Evolutionary conservation across 2,113 vertebrate genomes (phyloP).

Genomic region (Protobothrops flavoviridis): DNA sequence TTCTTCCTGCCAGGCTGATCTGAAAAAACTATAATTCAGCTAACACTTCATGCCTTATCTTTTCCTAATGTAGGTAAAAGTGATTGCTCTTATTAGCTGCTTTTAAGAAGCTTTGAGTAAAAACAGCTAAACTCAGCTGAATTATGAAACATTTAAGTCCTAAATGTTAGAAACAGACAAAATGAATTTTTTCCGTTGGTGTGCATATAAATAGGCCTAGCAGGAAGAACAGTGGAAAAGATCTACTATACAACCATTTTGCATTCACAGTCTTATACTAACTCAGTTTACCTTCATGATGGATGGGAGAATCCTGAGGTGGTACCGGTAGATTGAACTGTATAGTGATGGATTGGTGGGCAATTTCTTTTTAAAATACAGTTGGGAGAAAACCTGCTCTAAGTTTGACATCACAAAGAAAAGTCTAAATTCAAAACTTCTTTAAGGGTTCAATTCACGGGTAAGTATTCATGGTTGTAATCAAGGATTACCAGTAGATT

Average conservation of each 20-base stretch:
- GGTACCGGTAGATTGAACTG: neutral
- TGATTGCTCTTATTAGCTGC: slow-evolving; percentile 19
- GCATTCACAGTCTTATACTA: neutral
- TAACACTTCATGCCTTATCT: slow-evolving; percentile 29
- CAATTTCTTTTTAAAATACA: neutral
- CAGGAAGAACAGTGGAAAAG: neutral
- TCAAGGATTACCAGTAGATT: no score
- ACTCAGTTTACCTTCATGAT: neutral
- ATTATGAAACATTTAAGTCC: neutral
- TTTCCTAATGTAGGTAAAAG: neutral
- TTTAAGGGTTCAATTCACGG: neutral
- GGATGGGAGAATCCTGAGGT: neutral
- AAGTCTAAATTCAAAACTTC: neutral
- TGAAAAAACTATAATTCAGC: slow-evolving; percentile 20
- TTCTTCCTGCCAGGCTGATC: slow-evolving; percentile 22
- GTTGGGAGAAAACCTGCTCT: neutral
- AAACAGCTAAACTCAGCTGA: neutral
- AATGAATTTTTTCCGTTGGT: neutral
- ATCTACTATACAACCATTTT: neutral
- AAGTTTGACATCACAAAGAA: neutral
- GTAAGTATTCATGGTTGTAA: neutral
- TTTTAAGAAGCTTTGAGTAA: slow-evolving; percentile 13
- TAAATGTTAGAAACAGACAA: neutral
- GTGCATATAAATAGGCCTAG: neutral
- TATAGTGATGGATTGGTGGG: neutral